A percentile compares a stretch with the other conserved stretches of the same genome.
phyloP scores from a whole-genome alignment of 2,113 vertebrate species.

The Rattus norvegicus region GRCr8 NC_086026.1:63221501-63222000 shows the following conservation, averaged over 20 bases:
- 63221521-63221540: background rate
- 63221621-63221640: background rate
- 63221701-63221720: background rate
- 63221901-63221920: background rate
- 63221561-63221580: background rate
- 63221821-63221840: background rate
- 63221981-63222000: background rate
- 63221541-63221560: background rate
- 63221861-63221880: too few species aligned
- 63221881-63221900: background rate
- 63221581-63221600: background rate
- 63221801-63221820: background rate
- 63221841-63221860: background rate
- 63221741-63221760: background rate
- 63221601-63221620: background rate
- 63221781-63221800: background rate
- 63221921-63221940: background rate
- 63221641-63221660: background rate
- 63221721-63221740: background rate
- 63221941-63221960: background rate
- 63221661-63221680: background rate
- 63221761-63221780: background rate
- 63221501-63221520: background rate
- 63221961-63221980: background rate
- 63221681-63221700: background rate